These are phyloP conservation scores for Cyphomyrus discorhynchus DNA, from an alignment of 2,113 vertebrate genomes.

Conservation along the genomic window DNA sequence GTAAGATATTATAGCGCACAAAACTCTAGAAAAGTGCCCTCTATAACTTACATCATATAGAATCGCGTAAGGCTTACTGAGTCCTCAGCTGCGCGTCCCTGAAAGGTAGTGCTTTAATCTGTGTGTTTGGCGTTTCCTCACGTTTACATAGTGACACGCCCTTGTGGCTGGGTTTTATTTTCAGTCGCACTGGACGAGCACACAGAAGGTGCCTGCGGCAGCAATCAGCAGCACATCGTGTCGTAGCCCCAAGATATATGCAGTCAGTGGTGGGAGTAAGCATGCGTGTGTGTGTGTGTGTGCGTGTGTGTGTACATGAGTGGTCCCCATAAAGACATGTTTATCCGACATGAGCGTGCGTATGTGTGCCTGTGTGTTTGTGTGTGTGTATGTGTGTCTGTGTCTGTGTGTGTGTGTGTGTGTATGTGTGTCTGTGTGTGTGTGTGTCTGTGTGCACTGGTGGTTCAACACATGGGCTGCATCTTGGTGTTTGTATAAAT, in stretches of 20 bases:
- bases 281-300: slow-evolving; percentile 8
- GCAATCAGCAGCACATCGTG: not conserved
- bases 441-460: not conserved
- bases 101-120: slow-evolving; percentile 31
- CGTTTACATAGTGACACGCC: slow-evolving; percentile 44
- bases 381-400: not conserved
- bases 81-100: slow-evolving; percentile 14
- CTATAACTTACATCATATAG: not conserved
- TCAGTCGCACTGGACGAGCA: slow-evolving; percentile 42
- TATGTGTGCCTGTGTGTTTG: slow-evolving; percentile 14
- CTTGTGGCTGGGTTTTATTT: slow-evolving; percentile 36
- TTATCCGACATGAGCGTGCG: not conserved
- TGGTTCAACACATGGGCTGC: not conserved
- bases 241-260: not conserved
- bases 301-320: slow-evolving; percentile 22
- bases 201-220: no score
- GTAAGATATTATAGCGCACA: not conserved
- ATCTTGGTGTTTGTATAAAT: not conserved
- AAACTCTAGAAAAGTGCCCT: not conserved
- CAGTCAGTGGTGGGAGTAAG: not conserved
- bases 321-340: not conserved
- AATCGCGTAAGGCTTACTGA: not conserved
- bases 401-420: not conserved
- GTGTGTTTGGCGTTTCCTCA: slow-evolving; percentile 39
- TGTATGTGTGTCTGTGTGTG: not conserved